Evolutionary conservation across 2,888 invertebrate species (phyloP), one percentile per base, ranked within the genome.

Genomic region (Auanema sp.): DNA sequence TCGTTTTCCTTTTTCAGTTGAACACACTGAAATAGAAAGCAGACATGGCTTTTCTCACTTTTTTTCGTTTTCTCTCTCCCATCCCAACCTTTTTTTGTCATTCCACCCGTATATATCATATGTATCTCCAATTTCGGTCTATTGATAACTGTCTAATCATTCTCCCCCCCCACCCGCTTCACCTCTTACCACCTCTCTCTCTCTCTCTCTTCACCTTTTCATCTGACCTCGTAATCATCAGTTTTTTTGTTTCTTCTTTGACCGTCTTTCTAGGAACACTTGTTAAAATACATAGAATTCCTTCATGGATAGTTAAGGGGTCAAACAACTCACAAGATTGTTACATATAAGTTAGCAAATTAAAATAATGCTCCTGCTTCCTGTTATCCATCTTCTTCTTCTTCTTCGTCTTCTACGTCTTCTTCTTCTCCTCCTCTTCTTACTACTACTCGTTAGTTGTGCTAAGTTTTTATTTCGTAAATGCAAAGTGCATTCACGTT

Each of bases 161-260:
- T 16, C 52, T 57, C 57, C 8, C 42, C 10, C 47, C 2, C n/a
- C n/a, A n/a, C 44, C 44, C 25, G 16, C 47, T 41, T 16, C 10
- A 2, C 25, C 55, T 33, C 25, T n/a, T 14, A n/a, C n/a, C n/a
- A n/a, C n/a, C 55, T 33, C 55, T 41, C 18, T 57, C 57, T 18
- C 42, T 21, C 47, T 8, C 44, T 57, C 25, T 44, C 47, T 41
- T 16, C 10, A 2, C 25, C 55, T 33, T 11, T n/a, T 14, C 25
- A 18, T 33, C 33, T 55, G 40, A 23, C 55, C 18, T 24, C 41
- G 40, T n/a, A n/a, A n/a, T n/a, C n/a, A n/a, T 25, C 55, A n/a
- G 40, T 33, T n/a, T 33, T 40, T 55, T 4, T 24, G 18, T 21
- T 12, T 55, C 40, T 55, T n/a, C 21, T 40, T 14, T 14, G 14